A percentile compares a stretch with the other conserved stretches of the same genome.
Conservation (phyloP, 2,797 vertebrate species). For the Nyctibius grandis region DNA sequence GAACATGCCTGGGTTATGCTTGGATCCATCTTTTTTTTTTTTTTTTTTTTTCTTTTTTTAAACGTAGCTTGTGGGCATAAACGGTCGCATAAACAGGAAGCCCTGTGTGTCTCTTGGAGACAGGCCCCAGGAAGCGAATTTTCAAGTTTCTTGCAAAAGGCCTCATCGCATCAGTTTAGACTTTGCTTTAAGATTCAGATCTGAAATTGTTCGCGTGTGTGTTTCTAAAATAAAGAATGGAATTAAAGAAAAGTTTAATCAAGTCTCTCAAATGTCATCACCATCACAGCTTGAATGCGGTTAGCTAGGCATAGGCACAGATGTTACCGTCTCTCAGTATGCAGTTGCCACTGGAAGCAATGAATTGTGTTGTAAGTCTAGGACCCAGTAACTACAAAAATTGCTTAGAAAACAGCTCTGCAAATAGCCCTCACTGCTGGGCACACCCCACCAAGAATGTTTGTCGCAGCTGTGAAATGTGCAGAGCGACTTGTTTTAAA, state of each 20-base stretch:
- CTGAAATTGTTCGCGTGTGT: background rate
- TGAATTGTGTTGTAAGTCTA: background rate
- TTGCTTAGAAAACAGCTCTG: background rate
- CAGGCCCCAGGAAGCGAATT: background rate
- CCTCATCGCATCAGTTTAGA: background rate
- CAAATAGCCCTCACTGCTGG: background rate
- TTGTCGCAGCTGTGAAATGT: background rate
- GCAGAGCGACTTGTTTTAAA: background rate
- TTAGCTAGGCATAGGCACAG: slow-evolving; percentile 5
- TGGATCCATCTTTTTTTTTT: background rate
- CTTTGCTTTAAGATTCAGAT: background rate
- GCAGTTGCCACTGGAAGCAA: background rate
- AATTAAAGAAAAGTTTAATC: slow-evolving; percentile 45
- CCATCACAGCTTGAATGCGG: background rate
- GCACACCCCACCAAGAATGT: background rate
- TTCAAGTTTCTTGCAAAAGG: background rate
- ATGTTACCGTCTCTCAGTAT: background rate
- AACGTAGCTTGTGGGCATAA: background rate
- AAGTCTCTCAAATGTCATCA: slow-evolving; percentile 26
- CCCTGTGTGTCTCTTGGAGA: slow-evolving; percentile 28
- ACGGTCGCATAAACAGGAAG: slow-evolving; percentile 12
- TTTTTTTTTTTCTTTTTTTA: background rate
- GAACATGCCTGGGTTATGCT: background rate
- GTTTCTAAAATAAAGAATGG: slow-evolving; percentile 23
- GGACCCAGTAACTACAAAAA: background rate